Percentiles rank a stretch among this genome's conserved stretches.
Conservation (phyloP, 2,888 invertebrate species). For the Polyommatus iphigenia region DNA sequence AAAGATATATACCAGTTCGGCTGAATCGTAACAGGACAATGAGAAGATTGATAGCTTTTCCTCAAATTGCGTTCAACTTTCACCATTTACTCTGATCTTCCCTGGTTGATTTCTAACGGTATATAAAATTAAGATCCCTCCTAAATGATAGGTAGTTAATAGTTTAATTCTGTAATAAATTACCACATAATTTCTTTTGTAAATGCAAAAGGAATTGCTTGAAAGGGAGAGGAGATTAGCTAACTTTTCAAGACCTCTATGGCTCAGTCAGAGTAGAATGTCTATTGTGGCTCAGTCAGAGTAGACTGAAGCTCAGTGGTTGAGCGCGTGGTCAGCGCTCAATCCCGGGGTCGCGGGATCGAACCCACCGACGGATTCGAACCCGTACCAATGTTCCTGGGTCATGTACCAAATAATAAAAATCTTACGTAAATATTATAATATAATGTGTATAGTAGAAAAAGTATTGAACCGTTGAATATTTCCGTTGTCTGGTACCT, state of each 20-base stretch:
- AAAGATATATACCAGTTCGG: constrained; percentile 25
- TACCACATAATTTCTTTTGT: neutral
- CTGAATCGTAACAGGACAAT: constrained; percentile 30
- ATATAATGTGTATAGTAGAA: too few species aligned
- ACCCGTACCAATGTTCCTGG: too few species aligned
- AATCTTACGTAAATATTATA: too few species aligned
- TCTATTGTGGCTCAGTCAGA: too few species aligned
- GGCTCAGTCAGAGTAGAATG: too few species aligned
- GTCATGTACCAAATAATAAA: too few species aligned
- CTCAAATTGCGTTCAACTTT: constrained; percentile 29
- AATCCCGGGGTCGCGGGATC: too few species aligned
- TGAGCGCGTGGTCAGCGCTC: too few species aligned
- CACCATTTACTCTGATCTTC: constrained; percentile 26
- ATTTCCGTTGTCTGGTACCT: too few species aligned
- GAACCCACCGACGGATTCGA: too few species aligned
- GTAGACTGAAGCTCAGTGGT: too few species aligned
- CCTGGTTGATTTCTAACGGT: constrained; percentile 16
- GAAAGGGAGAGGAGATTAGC: neutral
- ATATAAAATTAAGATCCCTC: constrained; percentile 18
- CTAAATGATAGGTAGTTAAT: constrained; percentile 20
- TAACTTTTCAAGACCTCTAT: neutral
- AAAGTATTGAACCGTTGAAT: too few species aligned
- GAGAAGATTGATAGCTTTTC: constrained; percentile 27
- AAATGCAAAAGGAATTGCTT: neutral
- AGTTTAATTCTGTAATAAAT: neutral